Conservation (phyloP, 2,888 invertebrate species). For the Ochlodes sylvanus region DNA sequence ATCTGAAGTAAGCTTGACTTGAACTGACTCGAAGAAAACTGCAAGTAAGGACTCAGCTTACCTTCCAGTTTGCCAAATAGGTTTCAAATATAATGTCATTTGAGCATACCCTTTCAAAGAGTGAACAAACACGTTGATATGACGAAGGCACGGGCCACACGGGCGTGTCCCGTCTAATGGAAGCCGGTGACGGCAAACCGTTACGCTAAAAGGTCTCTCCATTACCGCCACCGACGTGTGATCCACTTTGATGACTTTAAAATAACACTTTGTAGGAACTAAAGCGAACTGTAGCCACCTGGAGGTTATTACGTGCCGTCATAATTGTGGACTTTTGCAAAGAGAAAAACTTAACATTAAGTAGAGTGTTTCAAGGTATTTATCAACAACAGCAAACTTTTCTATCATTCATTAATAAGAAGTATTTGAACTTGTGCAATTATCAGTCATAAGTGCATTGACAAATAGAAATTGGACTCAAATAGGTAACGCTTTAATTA, state of each 20-base stretch:
- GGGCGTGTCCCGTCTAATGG: conserved; percentile 15
- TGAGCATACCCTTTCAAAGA: neutral
- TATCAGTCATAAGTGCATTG: too few species aligned
- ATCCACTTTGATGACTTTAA: conserved; percentile 16
- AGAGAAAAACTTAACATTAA: neutral
- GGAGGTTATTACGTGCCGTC: neutral
- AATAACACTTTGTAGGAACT: conserved; percentile 11
- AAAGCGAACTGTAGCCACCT: neutral
- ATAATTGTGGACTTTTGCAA: neutral
- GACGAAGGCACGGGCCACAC: neutral
- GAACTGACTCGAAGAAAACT: too few species aligned
- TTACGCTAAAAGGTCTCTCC: conserved; percentile 25
- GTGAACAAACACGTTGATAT: neutral
- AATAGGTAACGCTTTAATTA: too few species aligned
- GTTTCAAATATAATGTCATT: neutral
- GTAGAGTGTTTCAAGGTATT: too few species aligned
- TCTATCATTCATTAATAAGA: too few species aligned
- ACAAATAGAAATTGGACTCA: too few species aligned
- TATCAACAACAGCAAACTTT: too few species aligned
- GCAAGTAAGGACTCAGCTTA: too few species aligned
- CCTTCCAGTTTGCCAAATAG: neutral
- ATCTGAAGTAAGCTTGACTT: too few species aligned
- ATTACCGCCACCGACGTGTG: conserved; percentile 18
- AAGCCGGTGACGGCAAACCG: conserved; percentile 8
- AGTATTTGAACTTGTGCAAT: too few species aligned